Evolutionary conservation across 2,888 invertebrate genomes (phyloP), one percentile per base, ranked within the genome.

Genomic region (Rhogogaster chlorosoma): DNA sequence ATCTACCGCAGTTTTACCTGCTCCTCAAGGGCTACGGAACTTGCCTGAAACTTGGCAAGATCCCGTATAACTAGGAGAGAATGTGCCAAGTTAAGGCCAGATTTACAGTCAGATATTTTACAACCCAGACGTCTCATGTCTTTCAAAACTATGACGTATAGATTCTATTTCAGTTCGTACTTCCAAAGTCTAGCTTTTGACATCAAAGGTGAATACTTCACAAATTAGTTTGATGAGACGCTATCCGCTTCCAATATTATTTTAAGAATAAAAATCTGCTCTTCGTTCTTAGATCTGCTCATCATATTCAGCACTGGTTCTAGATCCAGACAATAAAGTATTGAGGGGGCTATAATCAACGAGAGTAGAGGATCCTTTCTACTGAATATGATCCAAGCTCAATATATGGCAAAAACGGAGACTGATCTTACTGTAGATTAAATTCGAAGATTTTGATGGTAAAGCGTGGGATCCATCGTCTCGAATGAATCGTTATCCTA

Each of bases 1-100:
- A 61, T 80, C 61, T 22, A 57, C 57, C 57, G 61, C 36, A 57
- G 49, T 42, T 80, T 61, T n/a, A 61, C 80, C 80, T 61, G 61
- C 29, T 80, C 38, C 61, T 80, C 22, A 15, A 61, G 61, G 57
- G 61, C 38, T n/a, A 49, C 22, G 57, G 15, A 80, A 61, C 80
- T 80, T 22, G 80, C 29, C 10, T 57, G 57, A 61, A 80, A 80
- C 57, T 80, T 80, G 38, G 61, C 80, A 57, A 57, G 80, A 80
- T 10, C 61, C 38, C 36, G 61, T 38, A 57, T 36, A 61, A 57
- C 57, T 61, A 80, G 15, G 78, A 36, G 38, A 22, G 75, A 42
- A 57, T 78, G n/a, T 26, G 57, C 22, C 36, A 12, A 57, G 57
- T 57, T 26, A 61, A 36, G 22, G 10, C 77, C 49, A 77, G 49